Percentiles rank a stretch among this genome's conserved stretches.
Evolutionary conservation across 2,797 vertebrate genomes (phyloP).

Genomic region (Hirundo rustica): DNA sequence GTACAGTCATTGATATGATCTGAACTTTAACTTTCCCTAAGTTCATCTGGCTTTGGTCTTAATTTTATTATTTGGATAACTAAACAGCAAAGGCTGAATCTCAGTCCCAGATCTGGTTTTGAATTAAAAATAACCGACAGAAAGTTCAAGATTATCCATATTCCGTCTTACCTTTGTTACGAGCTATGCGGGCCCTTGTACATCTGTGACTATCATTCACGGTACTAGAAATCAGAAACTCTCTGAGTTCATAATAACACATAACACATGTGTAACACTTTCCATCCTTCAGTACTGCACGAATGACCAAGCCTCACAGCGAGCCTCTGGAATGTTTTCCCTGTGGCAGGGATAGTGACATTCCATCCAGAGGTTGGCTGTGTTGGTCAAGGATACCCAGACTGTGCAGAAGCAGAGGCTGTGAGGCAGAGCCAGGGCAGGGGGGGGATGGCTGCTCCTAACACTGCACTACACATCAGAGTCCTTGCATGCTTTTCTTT

Average conservation of each 20-base stretch:
- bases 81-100: slow-evolving; percentile 31
- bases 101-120: slow-evolving; percentile 33
- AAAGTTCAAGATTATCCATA: slow-evolving; percentile 14
- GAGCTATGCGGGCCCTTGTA: not conserved
- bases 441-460: not conserved
- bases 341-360: not conserved
- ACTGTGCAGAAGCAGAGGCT: not conserved
- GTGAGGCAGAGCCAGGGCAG: not conserved
- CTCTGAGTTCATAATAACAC: not conserved
- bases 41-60: slow-evolving; percentile 42
- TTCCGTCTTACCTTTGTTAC: not conserved
- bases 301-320: not conserved
- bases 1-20: slow-evolving; percentile 29
- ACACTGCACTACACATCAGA: not conserved
- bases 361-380: not conserved
- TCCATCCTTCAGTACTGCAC: not conserved
- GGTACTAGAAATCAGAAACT: slow-evolving; percentile 26
- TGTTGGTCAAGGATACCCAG: not conserved
- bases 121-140: not conserved
- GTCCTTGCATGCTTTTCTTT: not conserved
- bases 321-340: not conserved
- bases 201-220: not conserved
- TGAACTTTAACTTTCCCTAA: slow-evolving; percentile 19
- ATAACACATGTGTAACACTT: slow-evolving; percentile 28
- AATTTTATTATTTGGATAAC: slow-evolving; percentile 31